A percentile compares a stretch with the other conserved stretches of the same genome.
Evolutionary conservation across 2,888 invertebrate species (phyloP).

Genomic region (Monoplex corrugatus): DNA sequence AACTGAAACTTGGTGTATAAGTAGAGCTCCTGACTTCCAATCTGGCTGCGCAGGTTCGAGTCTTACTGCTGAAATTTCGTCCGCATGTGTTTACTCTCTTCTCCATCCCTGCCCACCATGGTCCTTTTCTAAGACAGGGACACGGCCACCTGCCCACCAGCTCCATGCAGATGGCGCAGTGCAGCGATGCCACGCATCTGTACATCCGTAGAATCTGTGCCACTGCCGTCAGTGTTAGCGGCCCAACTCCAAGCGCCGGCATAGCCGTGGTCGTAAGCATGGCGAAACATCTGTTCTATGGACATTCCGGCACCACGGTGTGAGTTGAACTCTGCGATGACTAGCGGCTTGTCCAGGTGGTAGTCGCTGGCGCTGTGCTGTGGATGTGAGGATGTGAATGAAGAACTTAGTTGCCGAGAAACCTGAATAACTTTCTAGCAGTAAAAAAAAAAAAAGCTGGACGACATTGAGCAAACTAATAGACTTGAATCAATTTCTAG

Average conservation of each 20-base stretch:
- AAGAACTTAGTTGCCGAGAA: not conserved
- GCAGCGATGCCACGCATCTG: slow-evolving; percentile 48
- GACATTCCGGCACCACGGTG: slow-evolving; percentile 51
- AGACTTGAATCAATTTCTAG: too few species aligned
- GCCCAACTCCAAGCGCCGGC: slow-evolving; percentile 59
- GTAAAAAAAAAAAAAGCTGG: too few species aligned
- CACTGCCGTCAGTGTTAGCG: slow-evolving; percentile 53
- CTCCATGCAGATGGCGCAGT: not conserved
- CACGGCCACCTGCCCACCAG: slow-evolving; percentile 34
- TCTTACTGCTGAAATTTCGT: too few species aligned
- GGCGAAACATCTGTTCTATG: slow-evolving; percentile 49
- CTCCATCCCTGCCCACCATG: too few species aligned
- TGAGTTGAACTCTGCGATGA: slow-evolving; percentile 56
- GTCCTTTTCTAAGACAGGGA: slow-evolving; percentile 25
- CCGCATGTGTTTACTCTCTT: too few species aligned
- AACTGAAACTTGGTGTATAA: too few species aligned
- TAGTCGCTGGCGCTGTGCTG: slow-evolving; percentile 54
- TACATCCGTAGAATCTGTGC: slow-evolving; percentile 49
- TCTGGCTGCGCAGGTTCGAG: too few species aligned
- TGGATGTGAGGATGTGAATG: not conserved
- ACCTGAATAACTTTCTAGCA: too few species aligned
- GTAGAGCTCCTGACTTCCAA: too few species aligned
- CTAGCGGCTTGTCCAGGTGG: slow-evolving; percentile 51
- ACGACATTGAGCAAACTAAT: too few species aligned
- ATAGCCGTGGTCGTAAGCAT: slow-evolving; percentile 54